A percentile compares a stretch with the other conserved stretches of the same genome.
Evolutionary conservation across 2,888 invertebrate genomes (phyloP).

Genomic region (Pharmacophagus antenor): DNA sequence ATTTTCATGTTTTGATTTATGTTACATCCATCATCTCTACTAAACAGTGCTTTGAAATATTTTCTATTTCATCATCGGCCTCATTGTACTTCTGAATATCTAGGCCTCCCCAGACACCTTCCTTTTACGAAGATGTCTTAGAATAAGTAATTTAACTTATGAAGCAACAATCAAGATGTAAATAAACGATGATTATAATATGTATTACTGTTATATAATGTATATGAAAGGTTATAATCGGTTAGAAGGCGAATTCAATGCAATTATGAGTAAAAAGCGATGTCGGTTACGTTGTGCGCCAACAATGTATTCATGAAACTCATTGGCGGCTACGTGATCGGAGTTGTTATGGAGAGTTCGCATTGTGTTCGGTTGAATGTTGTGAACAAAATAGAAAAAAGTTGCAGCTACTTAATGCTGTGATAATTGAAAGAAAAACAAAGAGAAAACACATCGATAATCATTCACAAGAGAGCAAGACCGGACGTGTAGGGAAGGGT

Average conservation of each 20-base stretch:
- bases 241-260: conserved; percentile 25
- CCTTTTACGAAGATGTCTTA: too few species aligned
- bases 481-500: conserved; percentile 10
- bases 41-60: too few species aligned
- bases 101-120: too few species aligned
- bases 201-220: conserved; percentile 9
- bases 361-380: conserved; percentile 3
- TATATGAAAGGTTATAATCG: conserved; percentile 10
- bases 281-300: conserved; percentile 11
- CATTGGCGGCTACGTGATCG: neutral
- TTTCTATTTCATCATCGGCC: too few species aligned
- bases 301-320: too few species aligned
- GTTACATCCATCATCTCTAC: too few species aligned
- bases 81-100: too few species aligned
- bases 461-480: conserved; percentile 10
- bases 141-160: neutral
- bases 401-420: conserved; percentile 17
- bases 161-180: too few species aligned
- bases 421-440: neutral
- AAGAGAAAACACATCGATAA: neutral
- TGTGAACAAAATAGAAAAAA: conserved; percentile 9
- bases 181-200: neutral
- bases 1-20: too few species aligned
- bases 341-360: neutral
- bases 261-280: conserved; percentile 21